A percentile compares a stretch with the other conserved stretches of the same genome.
phyloP scores from a whole-genome alignment of 2,797 vertebrate species.

The Gymnothorax javanicus region DNA sequence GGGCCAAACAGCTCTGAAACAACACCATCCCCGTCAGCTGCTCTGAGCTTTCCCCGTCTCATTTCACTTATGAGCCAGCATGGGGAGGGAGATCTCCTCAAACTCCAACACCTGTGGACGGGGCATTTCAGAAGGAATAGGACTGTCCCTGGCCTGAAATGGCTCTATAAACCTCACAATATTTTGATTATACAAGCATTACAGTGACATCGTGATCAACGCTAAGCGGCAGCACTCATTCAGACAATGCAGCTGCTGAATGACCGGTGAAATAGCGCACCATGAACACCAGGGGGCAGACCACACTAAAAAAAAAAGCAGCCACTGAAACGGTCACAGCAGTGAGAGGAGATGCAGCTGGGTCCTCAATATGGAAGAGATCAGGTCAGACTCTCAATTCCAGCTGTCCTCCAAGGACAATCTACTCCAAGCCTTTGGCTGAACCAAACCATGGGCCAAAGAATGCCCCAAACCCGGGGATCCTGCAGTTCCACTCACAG shows the following conservation, averaged over 20 bases:
- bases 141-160: background rate
- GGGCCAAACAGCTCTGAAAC: background rate
- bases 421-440: background rate
- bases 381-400: background rate
- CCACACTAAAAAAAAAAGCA: background rate
- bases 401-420: background rate
- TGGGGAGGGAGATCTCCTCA: background rate
- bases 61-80: background rate
- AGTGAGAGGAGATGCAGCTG: background rate
- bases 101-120: background rate
- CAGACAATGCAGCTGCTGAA: background rate
- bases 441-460: background rate
- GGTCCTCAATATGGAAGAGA: background rate
- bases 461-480: background rate
- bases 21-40: background rate
- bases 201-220: background rate
- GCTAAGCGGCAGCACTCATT: slow-evolving; percentile 36
- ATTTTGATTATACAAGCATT: background rate
- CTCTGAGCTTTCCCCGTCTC: background rate
- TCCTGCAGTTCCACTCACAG: background rate
- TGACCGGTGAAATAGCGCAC: background rate
- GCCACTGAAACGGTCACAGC: background rate
- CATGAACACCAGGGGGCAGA: background rate
- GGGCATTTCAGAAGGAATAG: background rate
- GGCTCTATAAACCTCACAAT: background rate